Percentiles rank a stretch among this genome's conserved stretches.
Evolutionary conservation across 2,113 vertebrate genomes (phyloP).

Genomic region (Clupea harengus): DNA sequence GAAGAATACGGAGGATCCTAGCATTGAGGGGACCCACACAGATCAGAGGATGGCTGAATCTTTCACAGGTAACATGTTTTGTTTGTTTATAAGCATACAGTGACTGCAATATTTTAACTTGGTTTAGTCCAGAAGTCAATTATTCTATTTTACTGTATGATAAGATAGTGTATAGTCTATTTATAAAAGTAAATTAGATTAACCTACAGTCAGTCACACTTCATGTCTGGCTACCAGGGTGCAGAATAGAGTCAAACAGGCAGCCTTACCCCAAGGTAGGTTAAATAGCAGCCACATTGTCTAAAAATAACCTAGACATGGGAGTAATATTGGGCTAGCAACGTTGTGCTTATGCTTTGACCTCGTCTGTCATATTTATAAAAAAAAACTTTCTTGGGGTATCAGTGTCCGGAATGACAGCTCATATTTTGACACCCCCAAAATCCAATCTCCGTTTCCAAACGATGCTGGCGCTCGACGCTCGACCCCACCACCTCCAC

Average conservation of each 20-base stretch:
- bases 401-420: conserved; percentile 55
- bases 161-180: too few relatives aligned
- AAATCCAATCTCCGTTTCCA: conserved; percentile 19
- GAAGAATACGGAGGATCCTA: conserved; percentile 59
- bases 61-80: conserved; percentile 22
- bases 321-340: too few relatives aligned
- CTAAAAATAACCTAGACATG: background rate
- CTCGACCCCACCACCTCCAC: conserved; percentile 32
- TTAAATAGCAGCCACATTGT: background rate
- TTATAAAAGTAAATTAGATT: background rate
- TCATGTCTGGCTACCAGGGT: background rate
- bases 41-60: conserved; percentile 52
- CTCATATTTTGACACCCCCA: conserved; percentile 39
- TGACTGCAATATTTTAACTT: background rate
- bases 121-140: background rate
- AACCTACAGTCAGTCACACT: background rate
- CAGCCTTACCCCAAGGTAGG: background rate
- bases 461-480: conserved; percentile 30
- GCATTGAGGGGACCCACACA: conserved; percentile 60
- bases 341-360: background rate
- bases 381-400: background rate
- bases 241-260: background rate
- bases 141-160: background rate
- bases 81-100: background rate
- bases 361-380: background rate